Conservation (phyloP, 2,888 invertebrate genomes). For the Malthinus seriepunctatus region DNA sequence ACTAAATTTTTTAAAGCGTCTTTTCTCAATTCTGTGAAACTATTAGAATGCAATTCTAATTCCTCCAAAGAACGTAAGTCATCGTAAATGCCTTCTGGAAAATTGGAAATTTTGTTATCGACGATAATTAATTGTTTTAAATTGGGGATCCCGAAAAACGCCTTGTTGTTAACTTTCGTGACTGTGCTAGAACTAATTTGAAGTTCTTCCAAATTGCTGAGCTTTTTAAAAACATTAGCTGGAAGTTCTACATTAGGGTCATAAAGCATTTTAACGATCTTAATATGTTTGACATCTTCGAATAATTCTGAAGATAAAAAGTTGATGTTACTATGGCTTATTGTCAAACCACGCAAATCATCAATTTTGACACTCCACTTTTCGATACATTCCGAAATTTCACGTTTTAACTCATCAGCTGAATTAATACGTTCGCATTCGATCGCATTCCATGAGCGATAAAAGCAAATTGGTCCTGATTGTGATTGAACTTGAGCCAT, state of each 20-base stretch:
- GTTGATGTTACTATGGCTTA: no score
- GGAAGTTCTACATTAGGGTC: constrained; percentile 1
- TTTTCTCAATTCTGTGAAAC: no score
- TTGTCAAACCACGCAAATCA: no score
- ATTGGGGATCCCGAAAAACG: neutral
- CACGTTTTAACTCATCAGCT: neutral
- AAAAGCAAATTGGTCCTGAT: no score
- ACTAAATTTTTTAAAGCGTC: no score
- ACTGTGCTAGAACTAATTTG: neutral
- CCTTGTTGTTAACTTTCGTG: neutral
- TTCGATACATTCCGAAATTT: neutral
- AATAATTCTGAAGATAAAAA: no score
- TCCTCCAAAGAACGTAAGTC: no score
- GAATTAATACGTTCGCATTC: no score
- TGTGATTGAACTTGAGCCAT: no score
- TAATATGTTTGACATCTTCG: neutral
- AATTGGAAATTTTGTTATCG: neutral
- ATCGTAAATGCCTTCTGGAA: no score
- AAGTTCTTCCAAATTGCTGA: neutral
- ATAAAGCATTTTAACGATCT: neutral
- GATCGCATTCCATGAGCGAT: no score
- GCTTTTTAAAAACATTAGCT: neutral
- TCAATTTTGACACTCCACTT: neutral
- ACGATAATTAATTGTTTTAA: neutral
- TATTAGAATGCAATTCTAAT: no score